Evolutionary conservation across 2,888 invertebrate genomes (phyloP).

Genomic region (Cotesia congregata): DNA sequence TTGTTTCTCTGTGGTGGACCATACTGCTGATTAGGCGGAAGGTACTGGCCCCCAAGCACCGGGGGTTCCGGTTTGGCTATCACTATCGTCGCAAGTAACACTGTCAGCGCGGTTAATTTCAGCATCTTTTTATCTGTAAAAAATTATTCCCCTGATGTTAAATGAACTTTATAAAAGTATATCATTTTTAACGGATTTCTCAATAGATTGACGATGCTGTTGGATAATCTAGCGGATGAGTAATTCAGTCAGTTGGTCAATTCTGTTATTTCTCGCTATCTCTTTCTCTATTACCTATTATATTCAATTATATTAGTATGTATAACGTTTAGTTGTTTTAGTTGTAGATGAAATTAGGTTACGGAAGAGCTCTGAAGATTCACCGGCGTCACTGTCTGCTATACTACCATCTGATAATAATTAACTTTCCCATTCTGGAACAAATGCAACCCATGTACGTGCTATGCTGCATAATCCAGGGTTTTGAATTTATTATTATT

Average conservation of each 20-base stretch:
- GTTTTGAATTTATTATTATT: background rate
- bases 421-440: constrained; percentile 50
- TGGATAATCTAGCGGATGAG: too few species aligned
- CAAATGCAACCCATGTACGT: background rate
- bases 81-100: constrained; percentile 51
- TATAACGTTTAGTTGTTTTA: background rate
- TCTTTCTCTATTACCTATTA: too few species aligned
- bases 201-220: too few species aligned
- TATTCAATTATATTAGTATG: background rate
- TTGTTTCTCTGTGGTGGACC: constrained; percentile 55
- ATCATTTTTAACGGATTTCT: too few species aligned
- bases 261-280: too few species aligned
- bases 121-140: constrained; percentile 31
- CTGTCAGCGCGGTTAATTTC: constrained; percentile 50
- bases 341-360: constrained; percentile 36
- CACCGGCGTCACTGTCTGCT: constrained; percentile 26
- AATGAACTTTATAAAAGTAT: too few species aligned
- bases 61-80: constrained; percentile 61
- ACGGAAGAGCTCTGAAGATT: constrained; percentile 32
- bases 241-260: too few species aligned
- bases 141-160: background rate
- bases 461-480: constrained; percentile 29
- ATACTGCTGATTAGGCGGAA: constrained; percentile 63
- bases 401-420: constrained; percentile 48
- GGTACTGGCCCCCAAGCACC: constrained; percentile 53